Conservation (phyloP, 2,888 invertebrate species). For the Xanthia icteritia region DNA sequence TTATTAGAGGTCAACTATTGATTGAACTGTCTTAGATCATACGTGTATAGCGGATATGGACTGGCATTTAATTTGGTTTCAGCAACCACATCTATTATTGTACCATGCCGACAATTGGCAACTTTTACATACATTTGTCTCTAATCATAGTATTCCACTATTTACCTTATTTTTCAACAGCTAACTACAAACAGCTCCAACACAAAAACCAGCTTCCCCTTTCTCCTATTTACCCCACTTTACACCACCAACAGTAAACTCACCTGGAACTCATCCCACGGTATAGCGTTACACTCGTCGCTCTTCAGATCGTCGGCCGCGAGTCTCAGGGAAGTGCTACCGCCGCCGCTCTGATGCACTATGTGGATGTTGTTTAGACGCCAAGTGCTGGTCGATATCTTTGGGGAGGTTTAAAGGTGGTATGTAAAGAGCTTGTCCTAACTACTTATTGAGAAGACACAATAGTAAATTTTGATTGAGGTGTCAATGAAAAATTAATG, state of each 20-base stretch:
- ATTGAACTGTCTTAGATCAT: not conserved
- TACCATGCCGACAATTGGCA: not conserved
- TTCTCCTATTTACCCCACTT: not conserved
- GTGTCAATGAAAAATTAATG: too few relatives aligned
- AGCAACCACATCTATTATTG: not conserved
- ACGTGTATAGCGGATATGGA: not conserved
- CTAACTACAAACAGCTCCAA: conserved; percentile 8
- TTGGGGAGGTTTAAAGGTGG: not conserved
- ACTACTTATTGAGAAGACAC: too few relatives aligned
- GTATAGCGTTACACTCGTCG: conserved; percentile 96
- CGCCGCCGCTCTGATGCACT: conserved; percentile 79
- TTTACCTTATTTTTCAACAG: not conserved
- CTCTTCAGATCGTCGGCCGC: conserved; percentile 91
- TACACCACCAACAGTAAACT: conserved; percentile 56
- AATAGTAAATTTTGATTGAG: too few relatives aligned
- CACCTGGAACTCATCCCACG: conserved; percentile 98
- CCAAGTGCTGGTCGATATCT: conserved; percentile 92
- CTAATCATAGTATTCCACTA: not conserved
- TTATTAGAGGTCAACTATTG: not conserved
- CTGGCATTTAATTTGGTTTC: not conserved
- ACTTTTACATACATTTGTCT: not conserved
- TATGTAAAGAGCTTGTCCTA: not conserved
- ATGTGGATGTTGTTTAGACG: conserved; percentile 85
- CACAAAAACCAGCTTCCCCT: not conserved
- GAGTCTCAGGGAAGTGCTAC: conserved; percentile 76